Evolutionary conservation across 2,113 vertebrate species (phyloP).

Genomic region (Nothobranchius kuhntae): DNA sequence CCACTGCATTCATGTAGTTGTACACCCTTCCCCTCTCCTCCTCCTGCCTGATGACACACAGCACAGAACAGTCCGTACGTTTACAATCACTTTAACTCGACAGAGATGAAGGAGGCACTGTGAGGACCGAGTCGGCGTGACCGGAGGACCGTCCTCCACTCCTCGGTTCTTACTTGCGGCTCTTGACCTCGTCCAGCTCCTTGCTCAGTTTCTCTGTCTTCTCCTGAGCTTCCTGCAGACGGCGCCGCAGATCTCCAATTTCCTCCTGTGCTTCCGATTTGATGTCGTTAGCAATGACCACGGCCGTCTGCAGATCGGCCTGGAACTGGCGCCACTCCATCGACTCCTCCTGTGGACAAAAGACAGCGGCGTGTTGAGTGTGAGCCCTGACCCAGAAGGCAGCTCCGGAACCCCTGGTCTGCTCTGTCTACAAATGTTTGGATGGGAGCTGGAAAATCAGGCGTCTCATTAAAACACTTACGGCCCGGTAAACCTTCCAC

Average conservation of each 20-base stretch:
- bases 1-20: slow-evolving; percentile 97
- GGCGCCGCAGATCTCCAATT: slow-evolving; percentile 91
- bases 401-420: not conserved
- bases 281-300: slow-evolving; percentile 96
- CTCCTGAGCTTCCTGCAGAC: slow-evolving; percentile 88
- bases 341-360: slow-evolving; percentile 85
- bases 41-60: slow-evolving; percentile 82
- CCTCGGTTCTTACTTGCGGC: slow-evolving; percentile 86
- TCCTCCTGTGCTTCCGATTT: slow-evolving; percentile 97
- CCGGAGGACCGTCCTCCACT: not conserved
- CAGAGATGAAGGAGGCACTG: too few relatives aligned
- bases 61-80: not conserved
- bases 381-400: not conserved
- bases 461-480: too few relatives aligned
- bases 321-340: slow-evolving; percentile 98
- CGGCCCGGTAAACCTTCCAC: too few relatives aligned
- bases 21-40: slow-evolving; percentile 95
- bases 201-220: slow-evolving; percentile 94
- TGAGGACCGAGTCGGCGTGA: not conserved
- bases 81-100: too few relatives aligned
- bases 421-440: not conserved
- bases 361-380: not conserved
- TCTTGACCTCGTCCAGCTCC: slow-evolving; percentile 92
- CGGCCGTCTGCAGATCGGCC: slow-evolving; percentile 93
- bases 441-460: not conserved